These are phyloP conservation scores for Haemorhous mexicanus DNA, from an alignment of 2,113 vertebrate genomes.

Conservation along the genomic window DNA sequence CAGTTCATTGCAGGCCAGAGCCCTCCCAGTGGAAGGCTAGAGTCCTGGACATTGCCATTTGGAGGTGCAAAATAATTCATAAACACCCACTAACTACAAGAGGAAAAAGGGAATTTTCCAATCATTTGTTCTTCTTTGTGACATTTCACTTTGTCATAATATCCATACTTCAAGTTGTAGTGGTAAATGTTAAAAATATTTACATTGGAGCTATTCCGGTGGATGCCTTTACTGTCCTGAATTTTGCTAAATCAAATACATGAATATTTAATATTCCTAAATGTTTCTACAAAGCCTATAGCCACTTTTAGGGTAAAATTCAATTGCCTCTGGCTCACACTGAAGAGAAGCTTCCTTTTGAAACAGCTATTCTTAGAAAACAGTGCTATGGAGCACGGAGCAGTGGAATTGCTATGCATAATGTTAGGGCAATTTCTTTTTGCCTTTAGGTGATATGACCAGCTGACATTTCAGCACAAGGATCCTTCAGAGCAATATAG, in stretches of 20 bases:
- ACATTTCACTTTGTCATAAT: not conserved
- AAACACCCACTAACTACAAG: not conserved
- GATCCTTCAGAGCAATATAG: constrained; percentile 35
- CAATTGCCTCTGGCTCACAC: constrained; percentile 1
- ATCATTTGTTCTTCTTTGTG: not conserved
- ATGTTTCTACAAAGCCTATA: constrained; percentile 28
- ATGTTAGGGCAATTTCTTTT: constrained; percentile 39
- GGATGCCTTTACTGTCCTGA: not conserved
- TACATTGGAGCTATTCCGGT: not conserved
- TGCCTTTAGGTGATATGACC: constrained; percentile 32
- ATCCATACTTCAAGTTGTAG: not conserved
- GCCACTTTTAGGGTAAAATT: constrained; percentile 25
- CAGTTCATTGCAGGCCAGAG: not conserved
- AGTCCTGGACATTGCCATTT: not conserved
- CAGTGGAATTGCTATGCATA: constrained; percentile 26
- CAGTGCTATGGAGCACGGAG: not conserved
- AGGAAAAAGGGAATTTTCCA: not conserved
- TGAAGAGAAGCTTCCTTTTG: not conserved
- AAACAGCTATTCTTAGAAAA: constrained; percentile 49
- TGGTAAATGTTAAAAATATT: constrained; percentile 9
- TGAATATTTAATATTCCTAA: constrained; percentile 47
- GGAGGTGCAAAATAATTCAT: not conserved
- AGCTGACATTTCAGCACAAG: constrained; percentile 56
- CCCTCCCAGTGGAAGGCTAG: not conserved
- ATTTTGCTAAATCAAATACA: constrained; percentile 13